Conservation (phyloP, 53 echinoderm and acorn worm species). For the Mesocentrotus franciscanus region DNA sequence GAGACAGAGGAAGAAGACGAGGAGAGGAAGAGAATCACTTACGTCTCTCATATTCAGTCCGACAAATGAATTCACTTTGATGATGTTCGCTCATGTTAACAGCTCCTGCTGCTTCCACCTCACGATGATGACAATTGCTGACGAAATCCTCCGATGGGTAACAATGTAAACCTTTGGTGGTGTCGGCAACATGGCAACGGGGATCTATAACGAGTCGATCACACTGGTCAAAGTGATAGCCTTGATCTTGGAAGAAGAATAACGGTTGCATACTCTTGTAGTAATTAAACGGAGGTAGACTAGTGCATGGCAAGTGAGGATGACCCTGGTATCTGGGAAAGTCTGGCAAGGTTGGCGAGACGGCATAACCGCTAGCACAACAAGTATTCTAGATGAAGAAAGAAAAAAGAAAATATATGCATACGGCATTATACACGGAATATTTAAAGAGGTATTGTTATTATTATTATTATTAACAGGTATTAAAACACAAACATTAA, state of each 20-base stretch:
- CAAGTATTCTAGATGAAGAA: not conserved
- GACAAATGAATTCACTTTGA: not conserved
- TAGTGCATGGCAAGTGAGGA: not conserved
- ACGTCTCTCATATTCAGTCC: not conserved
- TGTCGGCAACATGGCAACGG: not conserved
- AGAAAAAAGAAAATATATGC: not conserved
- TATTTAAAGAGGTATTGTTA: too few relatives aligned
- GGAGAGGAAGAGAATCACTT: not conserved
- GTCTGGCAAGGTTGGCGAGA: not conserved
- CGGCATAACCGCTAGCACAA: not conserved
- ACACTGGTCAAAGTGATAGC: not conserved
- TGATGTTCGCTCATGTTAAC: not conserved
- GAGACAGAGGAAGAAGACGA: not conserved
- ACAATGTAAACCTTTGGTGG: not conserved
- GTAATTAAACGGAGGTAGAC: not conserved
- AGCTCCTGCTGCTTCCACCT: not conserved
- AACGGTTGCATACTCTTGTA: not conserved
- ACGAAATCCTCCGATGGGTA: not conserved
- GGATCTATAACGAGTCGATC: not conserved
- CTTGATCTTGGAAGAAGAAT: not conserved
- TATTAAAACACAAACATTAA: too few relatives aligned
- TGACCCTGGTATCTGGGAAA: not conserved
- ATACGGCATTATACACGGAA: too few relatives aligned
- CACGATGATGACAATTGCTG: not conserved
- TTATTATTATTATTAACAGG: too few relatives aligned